Evolutionary conservation across 1,140 invertebrate species (phyloP), one percentile per base, ranked within the genome.

Genomic region (Formica exsecta): DNA sequence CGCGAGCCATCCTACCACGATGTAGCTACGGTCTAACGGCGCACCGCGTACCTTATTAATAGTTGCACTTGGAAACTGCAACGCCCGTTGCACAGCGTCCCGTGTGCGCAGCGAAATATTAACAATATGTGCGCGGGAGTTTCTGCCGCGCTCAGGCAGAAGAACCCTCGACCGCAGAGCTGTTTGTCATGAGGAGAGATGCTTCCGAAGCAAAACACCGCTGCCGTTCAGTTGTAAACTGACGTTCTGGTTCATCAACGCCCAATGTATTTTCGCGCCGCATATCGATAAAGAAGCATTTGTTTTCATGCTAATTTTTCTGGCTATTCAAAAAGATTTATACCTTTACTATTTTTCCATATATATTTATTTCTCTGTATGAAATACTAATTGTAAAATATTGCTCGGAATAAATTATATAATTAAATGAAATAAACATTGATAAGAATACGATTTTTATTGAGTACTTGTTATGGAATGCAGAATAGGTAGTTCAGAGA

Each of bases 21-120:
- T 86, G 64, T 51, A 59, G 57, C 71, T 73, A 86, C 84, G 84
- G 36, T 89, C 65, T 83, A 86, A 83, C 73, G 84, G 87, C 84
- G 71, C 71, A 71, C 54, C 51, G 75, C 84, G 76, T 84, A 64
- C 87, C 87, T 89, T 89, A 89, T 89, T 89, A 89, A 89, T 89
- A 89, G 88, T 85, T 75, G 73, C 87, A 89, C 85, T 89, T 77
- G 76, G 87, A 89, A 89, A 89, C 85, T 89, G 76, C 76, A 61
- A 73, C 68, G 79, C 65, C 74, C 77, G 62, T 86, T 59, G 59
- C 48, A 19, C 16, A 51, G 44, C 11, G 71, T 36, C 73, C 65
- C 70, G 61, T 64, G 41, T 38, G 73, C 79, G 29, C 32, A 32
- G 80, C 73, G 77, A 77, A 77, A 83, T 84, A 76, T 76, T 86